These are phyloP conservation scores for Bombus haemorrhoidalis DNA, from an alignment of 1,140 invertebrate species.

Conservation along the genomic window DNA sequence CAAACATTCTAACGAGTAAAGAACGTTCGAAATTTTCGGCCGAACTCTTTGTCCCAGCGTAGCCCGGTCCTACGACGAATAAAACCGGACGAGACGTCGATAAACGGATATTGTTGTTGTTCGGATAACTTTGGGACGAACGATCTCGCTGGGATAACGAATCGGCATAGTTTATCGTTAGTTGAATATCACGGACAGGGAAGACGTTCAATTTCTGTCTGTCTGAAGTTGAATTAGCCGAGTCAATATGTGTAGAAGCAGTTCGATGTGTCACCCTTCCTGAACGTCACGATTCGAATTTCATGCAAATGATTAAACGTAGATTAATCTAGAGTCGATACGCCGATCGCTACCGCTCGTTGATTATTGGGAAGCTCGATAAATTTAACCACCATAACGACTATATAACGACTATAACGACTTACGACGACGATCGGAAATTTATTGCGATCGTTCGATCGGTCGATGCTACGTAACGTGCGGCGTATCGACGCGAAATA, in stretches of 20 bases:
- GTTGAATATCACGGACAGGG: conserved; percentile 14
- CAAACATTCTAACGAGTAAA: conserved; percentile 33
- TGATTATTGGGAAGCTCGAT: rapidly evolving
- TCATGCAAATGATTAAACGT: conserved; percentile 62
- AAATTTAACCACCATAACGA: not conserved
- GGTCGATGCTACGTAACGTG: not conserved
- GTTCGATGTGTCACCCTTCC: conserved; percentile 63
- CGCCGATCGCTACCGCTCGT: conserved; percentile 9
- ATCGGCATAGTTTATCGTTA: conserved; percentile 24
- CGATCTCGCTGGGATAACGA: conserved; percentile 29
- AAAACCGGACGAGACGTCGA: not conserved
- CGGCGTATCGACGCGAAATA: conserved; percentile 30
- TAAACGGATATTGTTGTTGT: rapidly evolving
- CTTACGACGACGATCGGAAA: too few species aligned
- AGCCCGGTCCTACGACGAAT: too few species aligned
- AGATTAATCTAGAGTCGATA: conserved; percentile 49
- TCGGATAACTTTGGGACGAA: too few species aligned
- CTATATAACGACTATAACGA: too few species aligned
- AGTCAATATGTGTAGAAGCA: conserved; percentile 65
- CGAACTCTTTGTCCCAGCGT: not conserved
- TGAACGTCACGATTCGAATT: conserved; percentile 56
- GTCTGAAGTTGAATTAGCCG: conserved; percentile 55
- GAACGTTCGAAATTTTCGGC: not conserved
- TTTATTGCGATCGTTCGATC: not conserved
- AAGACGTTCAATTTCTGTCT: conserved; percentile 48